phyloP scores from a whole-genome alignment of 2,888 invertebrate genomes.

The Rhagonycha fulva region DNA sequence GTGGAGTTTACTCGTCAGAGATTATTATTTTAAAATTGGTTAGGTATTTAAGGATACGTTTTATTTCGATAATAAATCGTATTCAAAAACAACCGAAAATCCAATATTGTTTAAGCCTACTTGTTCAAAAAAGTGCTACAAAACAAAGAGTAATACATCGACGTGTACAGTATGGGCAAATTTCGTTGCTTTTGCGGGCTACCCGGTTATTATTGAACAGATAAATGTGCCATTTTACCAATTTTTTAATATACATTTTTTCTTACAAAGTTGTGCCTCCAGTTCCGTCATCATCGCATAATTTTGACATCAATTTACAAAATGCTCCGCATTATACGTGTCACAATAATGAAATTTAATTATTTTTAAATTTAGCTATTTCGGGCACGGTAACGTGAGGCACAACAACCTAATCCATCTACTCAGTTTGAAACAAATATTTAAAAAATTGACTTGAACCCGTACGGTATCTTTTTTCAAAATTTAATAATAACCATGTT shows the following conservation, averaged over 20 bases:
- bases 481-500: neutral
- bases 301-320: too few species aligned
- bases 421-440: too few species aligned
- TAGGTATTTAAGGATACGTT: constrained; percentile 31
- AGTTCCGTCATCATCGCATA: neutral
- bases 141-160: constrained; percentile 23
- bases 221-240: neutral
- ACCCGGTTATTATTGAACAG: neutral
- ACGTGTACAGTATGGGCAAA: neutral
- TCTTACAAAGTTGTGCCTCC: too few species aligned
- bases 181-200: neutral
- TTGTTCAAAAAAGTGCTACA: constrained; percentile 44
- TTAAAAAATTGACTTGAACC: too few species aligned
- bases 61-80: constrained; percentile 6
- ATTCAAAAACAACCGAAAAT: constrained; percentile 14
- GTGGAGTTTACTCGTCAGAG: constrained; percentile 59
- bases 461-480: too few species aligned
- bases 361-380: too few species aligned
- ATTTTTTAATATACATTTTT: too few species aligned
- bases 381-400: too few species aligned
- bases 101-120: constrained; percentile 45
- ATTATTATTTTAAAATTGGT: constrained; percentile 37
- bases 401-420: too few species aligned
- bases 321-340: too few species aligned
- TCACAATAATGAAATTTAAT: too few species aligned